Base-by-base conservation (phyloP, 2,888 invertebrate genomes). In the Phytoseiulus persimilis region DNA sequence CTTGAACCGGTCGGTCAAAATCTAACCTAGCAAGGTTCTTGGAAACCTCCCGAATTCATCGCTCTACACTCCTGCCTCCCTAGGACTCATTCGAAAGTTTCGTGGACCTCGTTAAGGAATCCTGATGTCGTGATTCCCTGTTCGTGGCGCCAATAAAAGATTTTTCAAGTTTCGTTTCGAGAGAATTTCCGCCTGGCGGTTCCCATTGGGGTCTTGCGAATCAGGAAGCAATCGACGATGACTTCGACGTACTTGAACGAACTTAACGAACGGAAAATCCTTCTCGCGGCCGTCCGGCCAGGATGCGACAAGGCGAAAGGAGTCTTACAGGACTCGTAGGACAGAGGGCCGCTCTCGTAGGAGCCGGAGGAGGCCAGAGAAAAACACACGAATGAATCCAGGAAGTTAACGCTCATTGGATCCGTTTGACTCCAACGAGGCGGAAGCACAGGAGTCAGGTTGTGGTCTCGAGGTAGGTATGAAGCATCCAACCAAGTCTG, bases 321-420 rank as follows among this genome's bases (percentile, higher is more conserved):
- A n/a, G 14, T 46, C 46, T 46, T 14, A 46, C 14, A 28, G 18
- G 28, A 65, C 65, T 65, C 18, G 5, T 2, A 65, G 65, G 65
- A 65, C 65, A n/a, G 65, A 14, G 1, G 65, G 65, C 1, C 28
- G 14, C 65, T 14, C 14, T 18, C 2, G 65, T 2, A 65, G 46
- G 46, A 46, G 46, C 46, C 46, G 46, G 9, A 14, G 65, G 65
- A 65, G 65, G 9, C 5, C 39, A 39, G 39, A 9, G 18, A 65
- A 65, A 65, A 65, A 3, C 65, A 65, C 65, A 65, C 65, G 65
- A 65, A 65, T 65, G 65, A 65, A 65, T 65, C 28, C 65, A 65
- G 65, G 65, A 65, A 65, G 65, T 65, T 65, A 65, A 65, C 65
- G 65, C 65, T 65, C 65, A 65, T 65, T 65, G 65, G 65, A 65